Conservation (phyloP, 2,113 vertebrate species). For the Tichodroma muraria region DNA sequence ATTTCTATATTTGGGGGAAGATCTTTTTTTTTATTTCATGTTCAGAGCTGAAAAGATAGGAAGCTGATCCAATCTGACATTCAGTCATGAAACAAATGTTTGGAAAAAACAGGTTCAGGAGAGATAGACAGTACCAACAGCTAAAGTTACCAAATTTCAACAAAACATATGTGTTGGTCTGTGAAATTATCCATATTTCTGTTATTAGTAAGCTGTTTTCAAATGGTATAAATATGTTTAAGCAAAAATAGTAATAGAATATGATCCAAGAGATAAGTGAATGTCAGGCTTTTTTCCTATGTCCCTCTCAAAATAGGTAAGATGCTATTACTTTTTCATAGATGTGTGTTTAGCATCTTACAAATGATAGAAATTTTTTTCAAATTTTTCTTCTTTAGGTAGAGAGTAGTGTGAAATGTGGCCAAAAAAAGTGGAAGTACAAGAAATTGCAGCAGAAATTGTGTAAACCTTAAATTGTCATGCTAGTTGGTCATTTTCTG, state of each 20-base stretch:
- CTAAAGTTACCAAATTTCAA: background rate
- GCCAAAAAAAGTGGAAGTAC: background rate
- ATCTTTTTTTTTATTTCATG: background rate
- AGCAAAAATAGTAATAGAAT: background rate
- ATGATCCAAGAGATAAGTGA: background rate
- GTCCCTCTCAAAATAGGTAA: background rate
- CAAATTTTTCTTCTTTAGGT: background rate
- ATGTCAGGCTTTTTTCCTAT: background rate
- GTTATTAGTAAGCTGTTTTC: background rate
- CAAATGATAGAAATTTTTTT: background rate
- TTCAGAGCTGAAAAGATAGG: background rate
- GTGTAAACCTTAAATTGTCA: background rate
- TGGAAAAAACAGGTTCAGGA: background rate
- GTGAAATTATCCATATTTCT: background rate
- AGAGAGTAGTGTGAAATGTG: background rate
- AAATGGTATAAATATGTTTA: background rate
- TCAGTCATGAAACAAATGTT: background rate
- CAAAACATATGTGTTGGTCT: accelerated
- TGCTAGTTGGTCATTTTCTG: background rate
- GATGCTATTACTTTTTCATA: background rate
- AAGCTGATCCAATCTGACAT: background rate
- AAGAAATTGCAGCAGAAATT: background rate
- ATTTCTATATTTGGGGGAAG: background rate
- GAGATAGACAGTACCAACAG: background rate
- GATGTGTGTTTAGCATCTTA: background rate